Percentiles rank a stretch among this genome's conserved stretches.
phyloP scores from a whole-genome alignment of 2,888 invertebrate species.

The Eucera pruinosa region DNA sequence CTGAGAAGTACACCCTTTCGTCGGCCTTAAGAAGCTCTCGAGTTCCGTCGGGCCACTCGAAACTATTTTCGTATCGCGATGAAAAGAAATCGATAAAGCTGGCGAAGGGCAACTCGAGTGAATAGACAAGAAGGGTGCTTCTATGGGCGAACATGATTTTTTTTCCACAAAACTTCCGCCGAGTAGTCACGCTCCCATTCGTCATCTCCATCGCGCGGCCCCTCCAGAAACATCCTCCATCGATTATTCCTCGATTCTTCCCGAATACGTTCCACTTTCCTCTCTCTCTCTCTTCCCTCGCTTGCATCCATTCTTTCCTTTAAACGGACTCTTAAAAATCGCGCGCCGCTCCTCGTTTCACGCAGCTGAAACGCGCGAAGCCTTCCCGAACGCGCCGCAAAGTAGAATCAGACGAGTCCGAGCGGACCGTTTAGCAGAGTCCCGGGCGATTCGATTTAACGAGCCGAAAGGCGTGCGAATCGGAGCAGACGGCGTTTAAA shows the following conservation, averaged over 20 bases:
- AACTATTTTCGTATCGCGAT: slow-evolving; percentile 77
- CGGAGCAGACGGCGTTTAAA: slow-evolving; percentile 71
- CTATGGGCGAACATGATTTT: slow-evolving; percentile 70
- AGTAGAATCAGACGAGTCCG: neutral
- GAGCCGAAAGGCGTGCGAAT: slow-evolving; percentile 70
- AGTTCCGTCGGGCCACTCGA: slow-evolving; percentile 73
- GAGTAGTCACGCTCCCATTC: slow-evolving; percentile 64
- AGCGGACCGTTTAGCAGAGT: neutral
- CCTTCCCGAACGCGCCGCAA: too few species aligned
- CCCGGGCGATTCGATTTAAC: slow-evolving; percentile 57
- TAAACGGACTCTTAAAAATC: slow-evolving; percentile 18
- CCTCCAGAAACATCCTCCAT: slow-evolving; percentile 55
- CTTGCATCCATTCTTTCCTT: slow-evolving; percentile 20
- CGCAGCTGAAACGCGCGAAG: neutral
- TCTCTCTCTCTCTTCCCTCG: slow-evolving; percentile 1
- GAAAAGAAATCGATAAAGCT: slow-evolving; percentile 75
- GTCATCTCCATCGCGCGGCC: slow-evolving; percentile 50
- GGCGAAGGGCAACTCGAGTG: slow-evolving; percentile 73
- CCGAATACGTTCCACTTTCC: slow-evolving; percentile 39
- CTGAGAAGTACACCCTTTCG: slow-evolving; percentile 73
- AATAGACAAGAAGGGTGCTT: slow-evolving; percentile 75
- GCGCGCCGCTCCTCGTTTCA: neutral
- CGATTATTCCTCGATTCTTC: slow-evolving; percentile 55
- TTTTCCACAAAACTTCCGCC: slow-evolving; percentile 60
- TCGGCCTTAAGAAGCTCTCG: slow-evolving; percentile 75